Evolutionary conservation across 2,888 invertebrate genomes (phyloP).

Genomic region (Athalia rosae): DNA sequence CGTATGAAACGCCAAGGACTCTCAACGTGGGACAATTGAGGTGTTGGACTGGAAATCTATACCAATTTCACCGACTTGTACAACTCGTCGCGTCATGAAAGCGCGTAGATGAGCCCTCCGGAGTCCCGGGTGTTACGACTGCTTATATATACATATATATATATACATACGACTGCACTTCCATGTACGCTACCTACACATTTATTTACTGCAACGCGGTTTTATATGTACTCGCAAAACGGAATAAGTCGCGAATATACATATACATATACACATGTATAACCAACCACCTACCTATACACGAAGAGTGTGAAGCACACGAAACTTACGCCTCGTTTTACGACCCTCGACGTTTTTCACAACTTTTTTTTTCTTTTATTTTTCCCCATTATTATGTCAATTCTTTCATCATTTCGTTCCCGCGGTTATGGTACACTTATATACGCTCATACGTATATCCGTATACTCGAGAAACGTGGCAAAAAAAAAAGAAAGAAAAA

Average conservation of each 20-base stretch:
- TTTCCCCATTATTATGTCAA: not conserved
- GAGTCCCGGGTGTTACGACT: no score
- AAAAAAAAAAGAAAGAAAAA: not conserved
- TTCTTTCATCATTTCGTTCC: not conserved
- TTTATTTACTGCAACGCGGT: no score
- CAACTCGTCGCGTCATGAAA: constrained; percentile 59
- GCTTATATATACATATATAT: no score
- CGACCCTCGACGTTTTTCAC: not conserved
- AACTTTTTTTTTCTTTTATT: not conserved
- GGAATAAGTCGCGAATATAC: no score
- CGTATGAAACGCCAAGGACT: constrained; percentile 69
- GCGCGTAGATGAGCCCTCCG: constrained; percentile 49
- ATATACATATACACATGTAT: no score
- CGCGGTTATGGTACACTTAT: not conserved
- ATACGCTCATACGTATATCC: no score
- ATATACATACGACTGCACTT: no score
- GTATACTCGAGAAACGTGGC: not conserved
- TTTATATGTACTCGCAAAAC: no score
- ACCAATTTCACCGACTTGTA: constrained; percentile 72
- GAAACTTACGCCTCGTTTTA: no score
- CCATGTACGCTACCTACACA: no score
- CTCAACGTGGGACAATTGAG: constrained; percentile 72
- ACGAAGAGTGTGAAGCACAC: no score
- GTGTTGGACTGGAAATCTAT: constrained; percentile 74
- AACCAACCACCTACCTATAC: no score